Evolutionary conservation across 2,888 invertebrate genomes (phyloP), one percentile per base, ranked within the genome.

Genomic region (Dinocampus coccinellae): DNA sequence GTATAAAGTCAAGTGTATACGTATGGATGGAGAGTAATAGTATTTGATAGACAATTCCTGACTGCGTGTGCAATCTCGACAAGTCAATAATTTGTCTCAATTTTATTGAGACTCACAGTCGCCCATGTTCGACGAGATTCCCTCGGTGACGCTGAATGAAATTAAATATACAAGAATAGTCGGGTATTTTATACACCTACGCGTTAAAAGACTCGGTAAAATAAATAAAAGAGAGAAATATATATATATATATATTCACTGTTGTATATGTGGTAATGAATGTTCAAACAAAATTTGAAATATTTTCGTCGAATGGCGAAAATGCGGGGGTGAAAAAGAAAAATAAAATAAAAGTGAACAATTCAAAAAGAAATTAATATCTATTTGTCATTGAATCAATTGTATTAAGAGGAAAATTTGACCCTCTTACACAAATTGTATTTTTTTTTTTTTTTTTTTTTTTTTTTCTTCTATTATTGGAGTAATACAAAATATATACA

Each of bases 11-110:
- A n/a, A 29, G 52, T 55, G 57, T 26, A 55, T 55, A 29, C 24
- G 42, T 26, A 22, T 22, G 24, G 57, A 13, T 33, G 26, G 24
- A 11, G 33, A 22, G 20, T 33, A 11, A 47, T 13, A 11, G 47
- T 53, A 47, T 52, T 52, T 20, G 66, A 68, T 68, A 47, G 67
- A 70, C 76, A 16, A 47, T 47, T 16, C 16, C 7, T 16, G 16
- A 79, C 78, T 80, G 77, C 74, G 80, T 73, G 80, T 73, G 72
- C 78, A 81, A 83, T 83, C 81, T 77, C 81, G 79, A 77, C 79
- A 75, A 64, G 72, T 53, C 71, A 72, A 75, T 82, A 75, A 87
- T 87, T 85, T 81, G 82, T 87, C 83, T 87, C 81, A 81, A 86
- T 87, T 87, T 83, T 60, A 77, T 79, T 78, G 79, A 78, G 83